Percentiles rank a stretch among this genome's conserved stretches.
phyloP scores from a whole-genome alignment of 2,797 vertebrate genomes.

The Eidolon dupreanum region DNA sequence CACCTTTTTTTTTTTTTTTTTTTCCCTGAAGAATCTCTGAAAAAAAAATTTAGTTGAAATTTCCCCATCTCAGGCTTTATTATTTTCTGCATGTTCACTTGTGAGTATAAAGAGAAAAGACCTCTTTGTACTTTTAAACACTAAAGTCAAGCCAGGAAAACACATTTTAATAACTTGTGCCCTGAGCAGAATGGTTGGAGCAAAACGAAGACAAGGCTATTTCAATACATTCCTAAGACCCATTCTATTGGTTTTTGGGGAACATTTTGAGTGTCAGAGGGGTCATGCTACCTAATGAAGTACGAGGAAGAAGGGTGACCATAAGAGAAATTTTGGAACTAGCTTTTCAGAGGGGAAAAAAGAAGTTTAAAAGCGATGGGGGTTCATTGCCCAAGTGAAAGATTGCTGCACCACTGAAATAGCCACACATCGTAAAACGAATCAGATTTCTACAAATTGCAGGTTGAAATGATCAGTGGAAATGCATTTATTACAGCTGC shows the following conservation, averaged over 20 bases:
- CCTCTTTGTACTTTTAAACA: not conserved
- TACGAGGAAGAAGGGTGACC: not conserved
- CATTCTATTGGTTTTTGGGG: not conserved
- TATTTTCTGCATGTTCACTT: not conserved
- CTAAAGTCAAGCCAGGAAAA: not conserved
- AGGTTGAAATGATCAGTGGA: not conserved
- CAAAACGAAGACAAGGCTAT: not conserved
- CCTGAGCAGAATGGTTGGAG: not conserved
- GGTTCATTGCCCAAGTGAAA: not conserved
- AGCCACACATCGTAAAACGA: not conserved
- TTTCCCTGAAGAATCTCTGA: not conserved
- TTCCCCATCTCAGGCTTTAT: not conserved
- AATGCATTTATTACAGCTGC: not conserved
- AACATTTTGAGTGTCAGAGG: not conserved
- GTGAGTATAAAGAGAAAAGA: not conserved
- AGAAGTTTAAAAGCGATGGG: not conserved
- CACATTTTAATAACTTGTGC: not conserved
- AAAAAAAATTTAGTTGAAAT: not conserved
- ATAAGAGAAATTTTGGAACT: not conserved
- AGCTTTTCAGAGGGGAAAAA: not conserved
- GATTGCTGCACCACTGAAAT: not conserved
- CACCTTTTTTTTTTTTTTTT: not conserved
- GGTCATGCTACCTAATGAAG: not conserved
- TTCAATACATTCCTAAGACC: not conserved
- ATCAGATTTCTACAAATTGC: constrained; percentile 7